These are phyloP conservation scores for Stomatorhinus walkeri DNA, from an alignment of 2,797 vertebrate species.

Conservation along the genomic window DNA sequence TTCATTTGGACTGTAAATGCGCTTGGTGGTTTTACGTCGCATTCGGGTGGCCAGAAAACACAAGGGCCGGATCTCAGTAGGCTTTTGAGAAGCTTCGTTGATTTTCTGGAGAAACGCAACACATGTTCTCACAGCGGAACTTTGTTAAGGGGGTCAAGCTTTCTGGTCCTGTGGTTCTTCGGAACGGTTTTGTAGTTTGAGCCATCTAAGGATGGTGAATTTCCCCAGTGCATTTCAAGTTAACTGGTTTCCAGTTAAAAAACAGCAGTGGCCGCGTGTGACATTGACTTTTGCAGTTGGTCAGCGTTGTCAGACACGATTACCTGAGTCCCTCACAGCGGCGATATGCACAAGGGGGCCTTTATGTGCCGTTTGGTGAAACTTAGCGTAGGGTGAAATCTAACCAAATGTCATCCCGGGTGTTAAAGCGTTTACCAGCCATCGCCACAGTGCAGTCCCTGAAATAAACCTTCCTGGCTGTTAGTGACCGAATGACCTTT, in stretches of 20 bases:
- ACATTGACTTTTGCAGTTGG: constrained; percentile 51
- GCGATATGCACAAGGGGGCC: constrained; percentile 51
- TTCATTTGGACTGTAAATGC: background rate
- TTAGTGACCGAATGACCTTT: constrained; percentile 67
- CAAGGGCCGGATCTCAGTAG: no score
- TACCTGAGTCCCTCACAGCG: constrained; percentile 49
- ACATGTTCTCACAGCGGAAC: background rate
- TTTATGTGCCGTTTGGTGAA: constrained; percentile 50
- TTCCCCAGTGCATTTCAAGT: background rate
- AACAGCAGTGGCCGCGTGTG: constrained; percentile 23
- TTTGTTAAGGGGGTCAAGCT: background rate
- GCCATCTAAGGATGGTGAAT: background rate
- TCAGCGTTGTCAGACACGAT: constrained; percentile 35
- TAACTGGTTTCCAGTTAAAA: constrained; percentile 29
- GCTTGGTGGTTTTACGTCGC: background rate
- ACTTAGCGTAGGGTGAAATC: constrained; percentile 65
- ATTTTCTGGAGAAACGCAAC: background rate
- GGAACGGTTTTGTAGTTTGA: background rate
- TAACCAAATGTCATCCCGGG: constrained; percentile 66
- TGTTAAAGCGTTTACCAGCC: constrained; percentile 45
- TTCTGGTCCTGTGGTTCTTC: background rate
- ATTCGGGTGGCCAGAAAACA: background rate
- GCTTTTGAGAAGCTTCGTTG: background rate
- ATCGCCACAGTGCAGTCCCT: constrained; percentile 52
- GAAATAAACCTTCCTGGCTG: constrained; percentile 64